Percentiles rank a stretch among this genome's conserved stretches.
phyloP scores from a whole-genome alignment of 2,888 invertebrate genomes.

The Coleophora flavipennella region DNA sequence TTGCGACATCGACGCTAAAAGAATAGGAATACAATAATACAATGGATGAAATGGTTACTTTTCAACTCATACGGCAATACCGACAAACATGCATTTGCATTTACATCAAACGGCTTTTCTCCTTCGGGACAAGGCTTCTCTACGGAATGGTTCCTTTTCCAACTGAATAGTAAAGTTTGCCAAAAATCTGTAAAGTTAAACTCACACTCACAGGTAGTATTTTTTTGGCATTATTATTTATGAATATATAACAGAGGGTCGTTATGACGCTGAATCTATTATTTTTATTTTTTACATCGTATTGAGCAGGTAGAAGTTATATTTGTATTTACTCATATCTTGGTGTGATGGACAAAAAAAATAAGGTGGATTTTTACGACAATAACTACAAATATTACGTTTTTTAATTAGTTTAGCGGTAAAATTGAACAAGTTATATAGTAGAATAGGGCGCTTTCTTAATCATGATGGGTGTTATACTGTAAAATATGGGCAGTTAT shows the following conservation, averaged over 20 bases:
- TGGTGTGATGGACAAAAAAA: too few species aligned
- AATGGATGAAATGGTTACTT: constrained; percentile 14
- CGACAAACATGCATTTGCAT: background rate
- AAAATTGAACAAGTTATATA: too few species aligned
- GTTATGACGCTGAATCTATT: constrained; percentile 44
- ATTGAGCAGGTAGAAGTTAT: constrained; percentile 6
- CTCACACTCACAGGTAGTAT: constrained; percentile 44
- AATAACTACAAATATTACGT: too few species aligned
- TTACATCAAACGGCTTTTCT: background rate
- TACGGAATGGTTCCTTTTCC: too few species aligned
- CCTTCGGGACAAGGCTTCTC: too few species aligned
- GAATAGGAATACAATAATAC: constrained; percentile 12
- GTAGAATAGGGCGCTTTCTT: too few species aligned
- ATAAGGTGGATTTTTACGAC: too few species aligned
- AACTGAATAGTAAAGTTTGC: too few species aligned
- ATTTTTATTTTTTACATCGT: constrained; percentile 23
- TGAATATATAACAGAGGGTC: constrained; percentile 43
- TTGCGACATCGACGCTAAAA: constrained; percentile 4
- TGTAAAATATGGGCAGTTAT: too few species aligned
- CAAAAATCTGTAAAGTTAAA: constrained; percentile 6
- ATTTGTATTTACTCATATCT: too few species aligned
- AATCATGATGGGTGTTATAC: too few species aligned
- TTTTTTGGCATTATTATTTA: constrained; percentile 47
- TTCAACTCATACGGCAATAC: constrained; percentile 13
- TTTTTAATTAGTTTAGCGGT: too few species aligned